A percentile compares a stretch with the other conserved stretches of the same genome.
Evolutionary conservation across 2,113 vertebrate species (phyloP).

Genomic region (Anseranas semipalmata): DNA sequence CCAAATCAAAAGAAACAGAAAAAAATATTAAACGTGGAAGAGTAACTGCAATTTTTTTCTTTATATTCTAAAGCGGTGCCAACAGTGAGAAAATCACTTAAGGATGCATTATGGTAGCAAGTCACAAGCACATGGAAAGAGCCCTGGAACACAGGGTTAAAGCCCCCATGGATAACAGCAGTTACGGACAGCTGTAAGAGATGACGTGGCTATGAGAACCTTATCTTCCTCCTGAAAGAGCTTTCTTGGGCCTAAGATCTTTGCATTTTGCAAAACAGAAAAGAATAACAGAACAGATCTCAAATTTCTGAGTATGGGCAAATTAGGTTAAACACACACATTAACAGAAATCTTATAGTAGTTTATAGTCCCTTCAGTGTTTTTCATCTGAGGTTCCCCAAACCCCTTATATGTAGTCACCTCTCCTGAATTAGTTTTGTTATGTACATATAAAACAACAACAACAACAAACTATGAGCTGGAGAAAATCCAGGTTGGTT

Average conservation of each 20-base stretch:
- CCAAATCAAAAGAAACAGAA: not conserved
- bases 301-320: not conserved
- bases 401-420: not conserved
- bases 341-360: not conserved
- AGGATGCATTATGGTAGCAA: not conserved
- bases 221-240: accelerated
- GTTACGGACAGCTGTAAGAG: accelerated
- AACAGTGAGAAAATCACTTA: accelerated
- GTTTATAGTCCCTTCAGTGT: accelerated
- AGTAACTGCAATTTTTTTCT: not conserved
- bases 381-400: not conserved
- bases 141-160: not conserved
- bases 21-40: not conserved
- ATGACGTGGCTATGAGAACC: accelerated
- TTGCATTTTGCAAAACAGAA: not conserved
- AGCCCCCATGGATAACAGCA: not conserved
- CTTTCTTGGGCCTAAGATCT: too few relatives aligned
- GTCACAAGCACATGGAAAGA: not conserved
- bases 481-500: not conserved
- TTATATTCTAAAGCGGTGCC: not conserved
- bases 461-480: accelerated
- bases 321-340: not conserved
- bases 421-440: not conserved
- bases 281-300: accelerated
- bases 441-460: too few relatives aligned